Evolutionary conservation across 2,797 vertebrate genomes (phyloP).

Genomic region (Scleropages formosus): DNA sequence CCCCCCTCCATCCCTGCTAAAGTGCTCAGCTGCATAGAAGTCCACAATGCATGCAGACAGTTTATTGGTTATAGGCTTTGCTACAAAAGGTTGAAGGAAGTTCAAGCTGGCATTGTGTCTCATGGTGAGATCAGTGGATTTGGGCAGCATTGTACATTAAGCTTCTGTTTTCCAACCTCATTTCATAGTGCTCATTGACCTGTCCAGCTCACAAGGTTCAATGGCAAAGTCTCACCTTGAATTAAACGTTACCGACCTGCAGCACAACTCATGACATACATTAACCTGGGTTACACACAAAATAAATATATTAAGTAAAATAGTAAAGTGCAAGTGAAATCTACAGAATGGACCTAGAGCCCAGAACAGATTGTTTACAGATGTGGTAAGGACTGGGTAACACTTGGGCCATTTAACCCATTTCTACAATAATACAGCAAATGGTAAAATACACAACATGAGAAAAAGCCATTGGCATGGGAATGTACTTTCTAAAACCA

Average conservation of each 20-base stretch:
- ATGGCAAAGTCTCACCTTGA: too few relatives aligned
- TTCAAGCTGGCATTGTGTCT: too few relatives aligned
- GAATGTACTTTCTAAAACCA: constrained; percentile 49
- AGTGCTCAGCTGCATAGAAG: constrained; percentile 13
- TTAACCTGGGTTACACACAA: neutral
- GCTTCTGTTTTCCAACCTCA: too few relatives aligned
- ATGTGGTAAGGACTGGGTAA: neutral
- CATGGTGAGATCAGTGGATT: constrained; percentile 5
- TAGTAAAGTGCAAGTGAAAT: neutral
- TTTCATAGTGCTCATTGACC: too few relatives aligned
- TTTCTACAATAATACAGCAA: neutral
- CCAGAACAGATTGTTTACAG: neutral
- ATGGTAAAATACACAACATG: constrained; percentile 48
- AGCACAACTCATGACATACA: neutral
- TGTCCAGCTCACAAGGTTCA: too few relatives aligned
- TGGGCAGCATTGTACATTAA: constrained; percentile 13
- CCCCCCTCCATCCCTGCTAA: constrained; percentile 10
- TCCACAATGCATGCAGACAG: neutral
- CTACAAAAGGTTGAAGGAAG: neutral
- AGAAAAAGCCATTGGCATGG: constrained; percentile 43
- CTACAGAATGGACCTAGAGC: neutral
- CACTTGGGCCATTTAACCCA: neutral
- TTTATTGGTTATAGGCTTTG: neutral
- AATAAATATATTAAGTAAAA: neutral
- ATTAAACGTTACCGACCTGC: neutral